These are phyloP conservation scores for Limosa lapponica DNA, from an alignment of 2,797 vertebrate species.

Conservation along the genomic window DNA sequence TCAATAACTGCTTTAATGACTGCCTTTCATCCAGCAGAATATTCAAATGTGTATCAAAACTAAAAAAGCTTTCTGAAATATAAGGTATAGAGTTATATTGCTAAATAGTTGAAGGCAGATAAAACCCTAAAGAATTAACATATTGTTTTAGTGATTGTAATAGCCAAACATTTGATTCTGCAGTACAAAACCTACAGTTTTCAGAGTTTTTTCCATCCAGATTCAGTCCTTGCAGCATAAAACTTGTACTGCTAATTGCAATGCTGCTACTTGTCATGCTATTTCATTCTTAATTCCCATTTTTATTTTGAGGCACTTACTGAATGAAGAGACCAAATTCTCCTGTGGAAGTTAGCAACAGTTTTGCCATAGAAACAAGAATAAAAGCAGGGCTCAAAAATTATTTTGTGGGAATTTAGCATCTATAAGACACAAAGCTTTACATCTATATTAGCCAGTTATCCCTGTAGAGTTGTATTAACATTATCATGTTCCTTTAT, in stretches of 20 bases:
- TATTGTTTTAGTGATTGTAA: neutral
- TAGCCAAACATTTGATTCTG: neutral
- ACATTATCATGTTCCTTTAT: neutral
- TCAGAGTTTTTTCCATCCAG: neutral
- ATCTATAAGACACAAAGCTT: neutral
- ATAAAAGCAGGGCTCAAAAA: neutral
- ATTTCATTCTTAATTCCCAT: neutral
- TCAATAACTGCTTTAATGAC: neutral
- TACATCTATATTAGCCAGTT: neutral
- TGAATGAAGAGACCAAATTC: slow-evolving; percentile 1
- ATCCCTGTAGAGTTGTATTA: neutral
- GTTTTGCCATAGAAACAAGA: neutral
- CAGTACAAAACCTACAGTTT: neutral
- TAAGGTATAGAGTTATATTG: neutral
- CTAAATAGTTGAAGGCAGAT: neutral
- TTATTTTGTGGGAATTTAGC: neutral
- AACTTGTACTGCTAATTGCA: neutral
- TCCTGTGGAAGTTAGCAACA: neutral
- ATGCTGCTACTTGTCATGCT: neutral
- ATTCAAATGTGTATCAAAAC: neutral
- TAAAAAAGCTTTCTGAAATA: neutral
- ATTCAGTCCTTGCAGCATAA: neutral
- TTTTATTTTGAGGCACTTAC: neutral
- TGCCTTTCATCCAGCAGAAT: neutral
- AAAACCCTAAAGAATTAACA: neutral